Conservation (phyloP, 2,888 invertebrate species). For the Vanessa cardui region DNA sequence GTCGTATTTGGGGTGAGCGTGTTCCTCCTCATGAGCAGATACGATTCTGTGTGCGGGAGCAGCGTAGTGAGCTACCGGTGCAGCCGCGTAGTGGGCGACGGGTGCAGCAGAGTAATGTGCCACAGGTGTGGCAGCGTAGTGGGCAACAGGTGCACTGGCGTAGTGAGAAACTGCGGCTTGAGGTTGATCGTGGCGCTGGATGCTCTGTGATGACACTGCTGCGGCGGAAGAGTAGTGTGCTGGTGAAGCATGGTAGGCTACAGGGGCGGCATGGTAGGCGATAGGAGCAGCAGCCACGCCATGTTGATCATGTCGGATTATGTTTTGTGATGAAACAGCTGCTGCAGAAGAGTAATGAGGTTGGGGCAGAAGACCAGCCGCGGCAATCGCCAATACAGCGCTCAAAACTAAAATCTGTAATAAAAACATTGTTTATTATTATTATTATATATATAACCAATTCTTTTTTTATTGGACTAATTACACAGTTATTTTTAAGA, state of each 20-base stretch:
- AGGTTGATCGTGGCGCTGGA: conserved; percentile 64
- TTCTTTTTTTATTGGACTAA: too few species aligned
- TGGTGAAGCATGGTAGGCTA: conserved; percentile 50
- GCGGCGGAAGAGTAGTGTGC: conserved; percentile 56
- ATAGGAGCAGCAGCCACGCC: conserved; percentile 45
- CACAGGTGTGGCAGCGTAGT: conserved; percentile 47
- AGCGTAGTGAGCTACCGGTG: conserved; percentile 49
- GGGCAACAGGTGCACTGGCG: conserved; percentile 47
- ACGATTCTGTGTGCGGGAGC: conserved; percentile 62
- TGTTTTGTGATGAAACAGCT: conserved; percentile 69
- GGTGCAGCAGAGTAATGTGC: conserved; percentile 44
- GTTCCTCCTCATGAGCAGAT: conserved; percentile 52
- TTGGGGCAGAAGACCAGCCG: conserved; percentile 64
- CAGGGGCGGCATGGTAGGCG: conserved; percentile 46
- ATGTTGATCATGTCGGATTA: conserved; percentile 54
- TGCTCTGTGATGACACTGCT: conserved; percentile 62
- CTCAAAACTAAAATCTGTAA: conserved; percentile 48
- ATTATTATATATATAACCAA: not conserved
- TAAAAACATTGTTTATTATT: not conserved
- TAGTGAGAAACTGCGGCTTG: conserved; percentile 47
- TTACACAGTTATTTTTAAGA: too few species aligned
- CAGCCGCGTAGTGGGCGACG: conserved; percentile 45
- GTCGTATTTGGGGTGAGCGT: conserved; percentile 80
- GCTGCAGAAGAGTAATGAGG: conserved; percentile 66
- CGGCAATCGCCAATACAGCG: conserved; percentile 68